A percentile compares a stretch with the other conserved stretches of the same genome.
These are phyloP conservation scores for Pangasianodon hypophthalmus DNA, from an alignment of 2,113 vertebrate species.

Conservation along the genomic window DNA sequence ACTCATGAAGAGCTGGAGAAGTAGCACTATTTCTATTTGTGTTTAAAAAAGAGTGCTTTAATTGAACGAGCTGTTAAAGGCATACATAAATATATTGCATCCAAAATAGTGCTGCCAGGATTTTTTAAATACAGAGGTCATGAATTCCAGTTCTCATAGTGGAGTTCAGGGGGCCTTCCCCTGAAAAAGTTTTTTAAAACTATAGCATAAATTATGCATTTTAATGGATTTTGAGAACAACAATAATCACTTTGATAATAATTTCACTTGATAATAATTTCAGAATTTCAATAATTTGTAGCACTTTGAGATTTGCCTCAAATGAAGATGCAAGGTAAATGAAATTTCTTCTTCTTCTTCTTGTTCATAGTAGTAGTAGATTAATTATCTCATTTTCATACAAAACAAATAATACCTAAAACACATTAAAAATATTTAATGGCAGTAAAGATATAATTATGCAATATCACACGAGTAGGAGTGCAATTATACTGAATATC, in stretches of 20 bases:
- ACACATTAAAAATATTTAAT: not conserved
- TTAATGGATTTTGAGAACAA: not conserved
- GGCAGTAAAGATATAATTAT: not conserved
- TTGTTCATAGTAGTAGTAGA: too few species aligned
- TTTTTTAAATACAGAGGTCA: not conserved
- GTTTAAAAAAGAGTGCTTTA: not conserved
- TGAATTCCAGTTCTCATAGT: not conserved
- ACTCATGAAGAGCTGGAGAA: too few species aligned
- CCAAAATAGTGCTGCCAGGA: not conserved
- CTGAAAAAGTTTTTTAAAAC: too few species aligned
- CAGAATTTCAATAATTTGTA: too few species aligned
- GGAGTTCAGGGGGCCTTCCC: too few species aligned
- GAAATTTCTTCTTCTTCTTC: not conserved
- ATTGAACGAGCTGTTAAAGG: not conserved
- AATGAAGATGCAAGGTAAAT: not conserved
- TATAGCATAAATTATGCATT: not conserved
- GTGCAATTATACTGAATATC: too few species aligned
- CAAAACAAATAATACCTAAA: not conserved
- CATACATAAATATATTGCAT: too few species aligned
- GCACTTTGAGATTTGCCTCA: not conserved
- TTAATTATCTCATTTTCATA: not conserved
- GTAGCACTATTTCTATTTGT: too few species aligned
- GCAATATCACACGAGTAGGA: not conserved
- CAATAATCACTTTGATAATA: too few species aligned
- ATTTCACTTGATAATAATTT: too few species aligned